Conservation (phyloP, 1,140 invertebrate species). For the Hyles euphorbiae region DNA sequence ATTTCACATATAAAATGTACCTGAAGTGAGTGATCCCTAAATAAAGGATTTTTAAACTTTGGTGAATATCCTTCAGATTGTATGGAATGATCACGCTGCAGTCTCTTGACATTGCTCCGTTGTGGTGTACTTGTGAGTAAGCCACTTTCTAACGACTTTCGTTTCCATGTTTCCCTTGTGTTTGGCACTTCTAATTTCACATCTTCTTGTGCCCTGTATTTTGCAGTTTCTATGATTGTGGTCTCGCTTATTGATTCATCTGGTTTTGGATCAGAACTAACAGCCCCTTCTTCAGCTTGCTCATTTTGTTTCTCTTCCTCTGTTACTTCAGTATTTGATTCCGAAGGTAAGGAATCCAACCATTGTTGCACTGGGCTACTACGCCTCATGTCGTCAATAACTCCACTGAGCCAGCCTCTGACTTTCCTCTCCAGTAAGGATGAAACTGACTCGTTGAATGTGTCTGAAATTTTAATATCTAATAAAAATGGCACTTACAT, state of each 20-base stretch:
- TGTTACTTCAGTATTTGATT: constrained; percentile 25
- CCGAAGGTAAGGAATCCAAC: constrained; percentile 66
- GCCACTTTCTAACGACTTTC: constrained; percentile 64
- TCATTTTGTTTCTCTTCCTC: constrained; percentile 24
- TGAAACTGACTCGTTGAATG: constrained; percentile 65
- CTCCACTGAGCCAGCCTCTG: constrained; percentile 66
- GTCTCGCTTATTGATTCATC: constrained; percentile 53
- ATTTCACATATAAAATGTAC: constrained; percentile 27
- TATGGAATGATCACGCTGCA: constrained; percentile 67
- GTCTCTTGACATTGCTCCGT: constrained; percentile 39
- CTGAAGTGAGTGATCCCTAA: constrained; percentile 71
- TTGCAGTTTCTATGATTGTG: constrained; percentile 46
- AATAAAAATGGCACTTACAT: too few species aligned
- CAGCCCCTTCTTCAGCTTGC: constrained; percentile 21
- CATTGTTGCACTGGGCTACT: constrained; percentile 73
- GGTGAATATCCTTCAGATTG: constrained; percentile 70
- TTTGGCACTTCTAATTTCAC: constrained; percentile 51
- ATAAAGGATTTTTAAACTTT: constrained; percentile 66
- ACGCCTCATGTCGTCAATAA: constrained; percentile 71
- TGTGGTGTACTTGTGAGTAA: constrained; percentile 43
- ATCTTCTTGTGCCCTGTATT: constrained; percentile 42
- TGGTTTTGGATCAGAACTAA: constrained; percentile 49
- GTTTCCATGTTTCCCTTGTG: constrained; percentile 53
- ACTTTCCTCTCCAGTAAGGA: constrained; percentile 66
- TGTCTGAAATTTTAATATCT: constrained; percentile 39